A percentile compares a stretch with the other conserved stretches of the same genome.
Evolutionary conservation across 2,113 vertebrate genomes (phyloP).

Genomic region (Eulemur rufifrons): DNA sequence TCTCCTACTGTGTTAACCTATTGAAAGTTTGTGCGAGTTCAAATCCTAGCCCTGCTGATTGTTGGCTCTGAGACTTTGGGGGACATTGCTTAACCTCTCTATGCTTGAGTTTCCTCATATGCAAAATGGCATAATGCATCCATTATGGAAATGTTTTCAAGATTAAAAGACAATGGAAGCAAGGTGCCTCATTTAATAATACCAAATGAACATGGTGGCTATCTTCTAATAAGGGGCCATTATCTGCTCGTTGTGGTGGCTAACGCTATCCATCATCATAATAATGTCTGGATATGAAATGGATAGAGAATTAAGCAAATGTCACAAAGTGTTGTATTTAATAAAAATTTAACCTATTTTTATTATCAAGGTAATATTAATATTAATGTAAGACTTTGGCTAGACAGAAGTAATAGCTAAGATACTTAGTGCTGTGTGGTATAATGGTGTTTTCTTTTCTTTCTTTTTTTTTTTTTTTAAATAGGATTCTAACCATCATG

Average conservation of each 20-base stretch:
- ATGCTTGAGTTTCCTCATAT: not conserved
- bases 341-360: not conserved
- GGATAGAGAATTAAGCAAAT: not conserved
- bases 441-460: not conserved
- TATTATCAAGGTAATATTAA: not conserved
- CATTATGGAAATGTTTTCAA: not conserved
- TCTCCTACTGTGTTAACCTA: not conserved
- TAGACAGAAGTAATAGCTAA: not conserved
- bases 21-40: not conserved
- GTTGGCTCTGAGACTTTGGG: not conserved
- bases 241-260: not conserved
- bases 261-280: not conserved
- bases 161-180: not conserved
- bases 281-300: not conserved
- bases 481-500: not conserved
- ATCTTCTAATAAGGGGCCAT: not conserved
- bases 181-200: not conserved
- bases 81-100: not conserved
- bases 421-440: not conserved
- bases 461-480: not conserved
- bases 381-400: not conserved
- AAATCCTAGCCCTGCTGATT: not conserved
- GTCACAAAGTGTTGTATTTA: not conserved
- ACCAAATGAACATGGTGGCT: not conserved
- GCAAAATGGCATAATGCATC: not conserved